phyloP scores from a whole-genome alignment of 1,140 invertebrate species.

The Saccostrea glomerata region DNA sequence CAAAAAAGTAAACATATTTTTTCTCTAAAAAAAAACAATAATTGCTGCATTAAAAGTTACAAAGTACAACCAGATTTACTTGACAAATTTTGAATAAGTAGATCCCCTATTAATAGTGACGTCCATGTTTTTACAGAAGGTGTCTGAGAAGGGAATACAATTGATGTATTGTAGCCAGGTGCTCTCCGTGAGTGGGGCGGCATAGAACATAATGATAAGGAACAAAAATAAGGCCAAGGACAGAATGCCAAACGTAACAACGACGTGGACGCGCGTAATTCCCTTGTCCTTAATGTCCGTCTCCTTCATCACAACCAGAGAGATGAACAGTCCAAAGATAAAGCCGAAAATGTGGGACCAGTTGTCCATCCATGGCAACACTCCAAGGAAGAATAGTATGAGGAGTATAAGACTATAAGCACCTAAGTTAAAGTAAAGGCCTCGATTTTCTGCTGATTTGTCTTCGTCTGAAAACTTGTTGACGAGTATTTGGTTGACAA shows the following conservation, averaged over 20 bases:
- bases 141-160: slow-evolving; percentile 92
- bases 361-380: slow-evolving; percentile 97
- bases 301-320: slow-evolving; percentile 93
- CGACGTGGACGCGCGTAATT: slow-evolving; percentile 86
- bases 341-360: slow-evolving; percentile 96
- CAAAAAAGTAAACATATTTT: not conserved
- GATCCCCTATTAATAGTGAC: slow-evolving; percentile 80
- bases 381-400: slow-evolving; percentile 89
- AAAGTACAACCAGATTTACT: not conserved
- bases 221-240: slow-evolving; percentile 86
- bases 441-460: slow-evolving; percentile 82
- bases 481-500: slow-evolving; percentile 83
- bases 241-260: slow-evolving; percentile 88
- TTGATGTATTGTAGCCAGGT: slow-evolving; percentile 93
- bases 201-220: slow-evolving; percentile 91
- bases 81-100: slow-evolving; percentile 60
- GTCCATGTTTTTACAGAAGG: slow-evolving; percentile 95
- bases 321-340: slow-evolving; percentile 93
- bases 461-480: slow-evolving; percentile 74
- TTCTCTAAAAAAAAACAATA: not conserved
- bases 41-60: not conserved
- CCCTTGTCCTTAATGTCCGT: slow-evolving; percentile 85
- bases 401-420: slow-evolving; percentile 81
- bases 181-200: slow-evolving; percentile 92
- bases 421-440: slow-evolving; percentile 87